Percentiles rank a stretch among this genome's conserved stretches.
Conservation (phyloP, 2,797 vertebrate species). For the Poliocrania exsul region DNA sequence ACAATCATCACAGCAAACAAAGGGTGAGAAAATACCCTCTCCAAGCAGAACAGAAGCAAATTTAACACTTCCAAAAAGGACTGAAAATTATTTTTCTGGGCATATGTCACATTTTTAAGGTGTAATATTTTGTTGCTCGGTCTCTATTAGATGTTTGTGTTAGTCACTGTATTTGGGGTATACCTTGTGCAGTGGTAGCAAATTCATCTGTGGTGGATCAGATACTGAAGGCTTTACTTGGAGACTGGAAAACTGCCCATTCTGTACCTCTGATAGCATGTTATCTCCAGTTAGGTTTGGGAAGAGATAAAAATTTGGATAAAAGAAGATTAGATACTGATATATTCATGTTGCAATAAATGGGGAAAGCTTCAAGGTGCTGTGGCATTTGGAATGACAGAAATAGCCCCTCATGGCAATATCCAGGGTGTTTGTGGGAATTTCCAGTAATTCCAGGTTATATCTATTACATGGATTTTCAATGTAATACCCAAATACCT, state of each 20-base stretch:
- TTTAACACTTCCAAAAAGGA: neutral
- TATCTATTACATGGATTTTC: neutral
- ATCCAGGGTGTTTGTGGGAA: neutral
- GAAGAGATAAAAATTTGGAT: neutral
- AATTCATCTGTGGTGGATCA: fast-evolving
- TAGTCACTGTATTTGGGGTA: fast-evolving
- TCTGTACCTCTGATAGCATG: neutral
- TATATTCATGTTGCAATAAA: neutral
- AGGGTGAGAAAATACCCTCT: neutral
- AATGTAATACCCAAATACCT: neutral
- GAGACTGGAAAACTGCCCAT: neutral
- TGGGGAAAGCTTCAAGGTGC: neutral
- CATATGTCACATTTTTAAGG: neutral
- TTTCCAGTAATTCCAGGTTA: neutral
- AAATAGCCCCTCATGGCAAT: neutral
- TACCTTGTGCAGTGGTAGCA: neutral
- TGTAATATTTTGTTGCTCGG: neutral
- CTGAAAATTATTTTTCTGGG: neutral
- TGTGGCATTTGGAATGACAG: neutral
- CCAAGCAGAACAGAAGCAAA: neutral
- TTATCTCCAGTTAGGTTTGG: neutral
- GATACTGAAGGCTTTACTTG: neutral
- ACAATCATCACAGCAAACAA: neutral
- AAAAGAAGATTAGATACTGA: neutral
- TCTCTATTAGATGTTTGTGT: fast-evolving